Evolutionary conservation across 2,113 vertebrate species (phyloP), one percentile per base, ranked within the genome.

Genomic region (Sakesphorus luctuosus): DNA sequence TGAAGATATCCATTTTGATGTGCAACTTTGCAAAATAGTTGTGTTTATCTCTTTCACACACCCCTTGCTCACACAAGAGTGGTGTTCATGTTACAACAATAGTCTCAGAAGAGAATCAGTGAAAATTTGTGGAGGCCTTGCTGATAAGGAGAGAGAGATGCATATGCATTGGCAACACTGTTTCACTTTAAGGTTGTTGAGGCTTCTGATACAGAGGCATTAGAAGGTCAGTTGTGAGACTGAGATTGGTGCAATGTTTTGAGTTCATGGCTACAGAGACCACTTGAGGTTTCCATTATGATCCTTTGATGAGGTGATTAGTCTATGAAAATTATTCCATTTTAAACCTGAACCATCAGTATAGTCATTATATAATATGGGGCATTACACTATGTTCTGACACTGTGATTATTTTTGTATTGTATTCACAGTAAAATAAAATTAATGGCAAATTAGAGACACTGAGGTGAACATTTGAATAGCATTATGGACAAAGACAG

Each of bases 301-400:
- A 23, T 44, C 31, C 23, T 93, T 71, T 72, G 69, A 93, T 92
- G 68, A 95, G 85, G 61, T 62, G 59, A 92, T 95, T 93, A 93
- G 50, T 49, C n/a, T 82, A 76, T 53, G 77, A 88, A 93, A 91
- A 91, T 43, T 43, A 73, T 69, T 92, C 93, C 19, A 52, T 79
- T 91, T 95, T 56, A 82, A 81, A 75, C 38, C 50, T 84, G 61
- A 84, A 49, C 59, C 52, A 69, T 88, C 84, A 85, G 75, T 68
- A 81, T 59, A 89, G 84, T 63, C 46, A 58, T 92, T 85, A 50
- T 31, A 68, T n/a, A 63, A 74, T 74, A 55, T 21, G 13, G 15
- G 38, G 73, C 29, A 31, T 63, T 87, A 68, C 46, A 15, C 10
- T 69, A 20, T 56, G 52, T 71, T 82, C 62, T 61, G 67, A 26